phyloP scores from a whole-genome alignment of 2,797 vertebrate genomes.

The Rhinogobio ventralis region DNA sequence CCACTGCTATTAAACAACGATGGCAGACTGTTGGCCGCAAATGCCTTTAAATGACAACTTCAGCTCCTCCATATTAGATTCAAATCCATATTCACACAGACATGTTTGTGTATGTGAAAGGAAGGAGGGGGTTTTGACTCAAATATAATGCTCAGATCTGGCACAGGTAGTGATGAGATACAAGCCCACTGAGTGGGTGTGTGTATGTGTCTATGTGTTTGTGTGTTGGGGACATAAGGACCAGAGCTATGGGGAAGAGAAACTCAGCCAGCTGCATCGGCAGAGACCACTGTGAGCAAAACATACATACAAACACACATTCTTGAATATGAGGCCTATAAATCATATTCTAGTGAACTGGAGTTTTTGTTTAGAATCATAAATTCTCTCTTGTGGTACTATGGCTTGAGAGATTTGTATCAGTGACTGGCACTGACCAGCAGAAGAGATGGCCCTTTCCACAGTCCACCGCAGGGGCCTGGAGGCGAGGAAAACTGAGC shows the following conservation, averaged over 20 bases:
- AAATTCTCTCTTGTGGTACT: neutral
- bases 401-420: neutral
- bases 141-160: slow-evolving; percentile 52
- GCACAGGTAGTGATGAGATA: slow-evolving; percentile 41
- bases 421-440: slow-evolving; percentile 82
- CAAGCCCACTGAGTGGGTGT: slow-evolving; percentile 26
- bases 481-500: slow-evolving; percentile 89
- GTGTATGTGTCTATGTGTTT: slow-evolving; percentile 40
- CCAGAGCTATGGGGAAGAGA: slow-evolving; percentile 48
- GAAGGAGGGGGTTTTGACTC: slow-evolving; percentile 35
- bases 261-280: slow-evolving; percentile 19
- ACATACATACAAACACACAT: slow-evolving; percentile 11
- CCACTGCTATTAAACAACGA: neutral
- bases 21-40: slow-evolving; percentile 1
- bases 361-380: neutral
- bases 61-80: neutral
- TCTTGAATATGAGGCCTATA: neutral
- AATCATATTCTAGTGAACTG: neutral
- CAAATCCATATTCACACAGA: slow-evolving; percentile 20
- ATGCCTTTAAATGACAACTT: neutral
- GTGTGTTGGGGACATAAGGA: slow-evolving; percentile 52
- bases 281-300: slow-evolving; percentile 27
- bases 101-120: slow-evolving; percentile 27
- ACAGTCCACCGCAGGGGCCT: slow-evolving; percentile 96
- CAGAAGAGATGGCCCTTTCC: slow-evolving; percentile 98